Percentiles rank a stretch among this genome's conserved stretches.
These are phyloP conservation scores for Microtus pennsylvanicus DNA, from an alignment of 2,113 vertebrate species.

Conservation along the genomic window DNA sequence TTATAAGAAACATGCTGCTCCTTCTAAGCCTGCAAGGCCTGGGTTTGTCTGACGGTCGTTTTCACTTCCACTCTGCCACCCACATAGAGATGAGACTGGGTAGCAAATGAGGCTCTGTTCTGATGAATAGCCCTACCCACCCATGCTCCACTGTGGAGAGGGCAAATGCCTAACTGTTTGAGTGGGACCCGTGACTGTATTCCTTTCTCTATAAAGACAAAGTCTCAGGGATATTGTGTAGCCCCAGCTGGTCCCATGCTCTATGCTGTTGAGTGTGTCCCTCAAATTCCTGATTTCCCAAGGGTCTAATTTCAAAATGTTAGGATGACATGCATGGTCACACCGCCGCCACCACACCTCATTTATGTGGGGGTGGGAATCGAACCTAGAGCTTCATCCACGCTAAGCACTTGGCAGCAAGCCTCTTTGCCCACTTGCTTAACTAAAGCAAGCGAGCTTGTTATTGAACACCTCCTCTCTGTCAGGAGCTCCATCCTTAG, in stretches of 20 bases:
- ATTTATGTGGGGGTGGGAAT: not conserved
- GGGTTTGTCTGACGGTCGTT: not conserved
- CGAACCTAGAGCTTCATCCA: not conserved
- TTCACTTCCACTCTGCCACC: not conserved
- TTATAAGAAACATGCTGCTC: slow-evolving; percentile 16
- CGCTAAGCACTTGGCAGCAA: not conserved
- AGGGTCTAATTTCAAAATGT: not conserved
- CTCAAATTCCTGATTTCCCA: not conserved
- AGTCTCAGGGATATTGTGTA: not conserved
- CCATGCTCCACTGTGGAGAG: not conserved
- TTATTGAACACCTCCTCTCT: not conserved
- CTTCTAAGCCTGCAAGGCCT: not conserved
- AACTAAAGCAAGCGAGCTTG: not conserved
- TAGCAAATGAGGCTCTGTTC: not conserved
- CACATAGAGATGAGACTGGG: not conserved
- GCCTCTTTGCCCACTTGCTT: not conserved
- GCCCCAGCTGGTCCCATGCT: not conserved
- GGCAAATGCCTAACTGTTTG: not conserved
- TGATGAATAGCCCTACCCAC: not conserved
- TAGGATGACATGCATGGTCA: not conserved
- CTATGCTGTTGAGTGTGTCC: not conserved
- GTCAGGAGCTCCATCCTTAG: not conserved
- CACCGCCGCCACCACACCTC: not conserved
- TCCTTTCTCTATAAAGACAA: too few relatives aligned
- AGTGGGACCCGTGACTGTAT: accelerated